A percentile compares a stretch with the other conserved stretches of the same genome.
Evolutionary conservation across 2,797 vertebrate genomes (phyloP).

Genomic region (Synaphobranchus kaupii): DNA sequence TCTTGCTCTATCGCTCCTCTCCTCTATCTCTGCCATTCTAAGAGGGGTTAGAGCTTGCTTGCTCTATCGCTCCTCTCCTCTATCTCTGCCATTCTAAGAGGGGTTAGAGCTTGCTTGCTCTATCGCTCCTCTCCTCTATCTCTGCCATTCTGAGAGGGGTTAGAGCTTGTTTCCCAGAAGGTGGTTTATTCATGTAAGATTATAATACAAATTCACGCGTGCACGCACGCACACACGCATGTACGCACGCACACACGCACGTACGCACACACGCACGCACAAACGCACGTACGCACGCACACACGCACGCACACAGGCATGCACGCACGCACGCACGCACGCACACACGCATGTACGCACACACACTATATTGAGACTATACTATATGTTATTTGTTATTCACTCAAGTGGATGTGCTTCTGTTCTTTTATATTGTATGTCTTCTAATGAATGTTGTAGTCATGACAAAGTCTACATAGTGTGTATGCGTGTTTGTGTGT

Average conservation of each 20-base stretch:
- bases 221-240: slow-evolving; percentile 1
- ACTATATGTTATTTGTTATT: too few species aligned
- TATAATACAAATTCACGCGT: not conserved
- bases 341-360: too few species aligned
- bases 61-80: not conserved
- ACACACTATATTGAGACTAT: too few species aligned
- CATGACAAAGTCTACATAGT: not conserved
- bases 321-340: not conserved
- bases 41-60: too few species aligned
- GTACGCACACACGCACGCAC: not conserved
- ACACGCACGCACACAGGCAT: not conserved
- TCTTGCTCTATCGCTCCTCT: not conserved
- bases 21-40: not conserved
- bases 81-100: not conserved
- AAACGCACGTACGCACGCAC: not conserved
- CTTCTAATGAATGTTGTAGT: not conserved
- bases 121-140: not conserved
- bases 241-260: not conserved
- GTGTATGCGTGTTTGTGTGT: not conserved
- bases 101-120: too few species aligned
- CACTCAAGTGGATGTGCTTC: not conserved
- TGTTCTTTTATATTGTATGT: too few species aligned
- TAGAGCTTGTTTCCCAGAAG: not conserved
- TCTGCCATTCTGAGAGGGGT: not conserved
- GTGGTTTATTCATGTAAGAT: not conserved